phyloP scores from a whole-genome alignment of 2,113 vertebrate genomes.

The Poicephalus gulielmi region DNA sequence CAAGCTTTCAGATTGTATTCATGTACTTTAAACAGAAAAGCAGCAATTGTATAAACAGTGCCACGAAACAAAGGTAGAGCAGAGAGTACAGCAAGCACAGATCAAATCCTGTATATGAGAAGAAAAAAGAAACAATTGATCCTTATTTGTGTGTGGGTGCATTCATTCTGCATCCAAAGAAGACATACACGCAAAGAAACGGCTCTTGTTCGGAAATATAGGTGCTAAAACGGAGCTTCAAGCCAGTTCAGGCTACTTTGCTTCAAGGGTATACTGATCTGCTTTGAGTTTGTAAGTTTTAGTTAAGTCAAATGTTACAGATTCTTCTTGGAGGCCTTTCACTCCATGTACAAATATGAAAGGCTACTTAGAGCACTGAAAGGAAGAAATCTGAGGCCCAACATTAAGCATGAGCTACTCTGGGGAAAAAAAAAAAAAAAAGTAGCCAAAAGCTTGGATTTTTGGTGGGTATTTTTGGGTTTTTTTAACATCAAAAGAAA shows the following conservation, averaged over 20 bases:
- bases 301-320: neutral
- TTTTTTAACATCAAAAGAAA: neutral
- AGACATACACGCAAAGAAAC: neutral
- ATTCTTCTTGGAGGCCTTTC: neutral
- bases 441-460: neutral
- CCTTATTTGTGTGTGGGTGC: neutral
- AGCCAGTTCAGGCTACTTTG: neutral
- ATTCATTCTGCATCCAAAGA: neutral
- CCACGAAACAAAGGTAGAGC: neutral
- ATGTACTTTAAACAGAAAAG: conserved; percentile 4
- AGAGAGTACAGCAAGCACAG: neutral
- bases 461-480: neutral
- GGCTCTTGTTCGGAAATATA: neutral
- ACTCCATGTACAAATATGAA: neutral
- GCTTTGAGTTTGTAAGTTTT: neutral
- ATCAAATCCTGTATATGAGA: neutral
- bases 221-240: neutral
- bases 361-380: neutral
- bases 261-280: neutral
- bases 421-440: neutral
- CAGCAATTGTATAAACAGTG: neutral
- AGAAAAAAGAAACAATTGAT: neutral
- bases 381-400: neutral
- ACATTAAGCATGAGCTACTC: neutral
- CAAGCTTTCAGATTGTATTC: neutral